Conservation (phyloP, 2,888 invertebrate species). For the Taphrorychus bicolor region DNA sequence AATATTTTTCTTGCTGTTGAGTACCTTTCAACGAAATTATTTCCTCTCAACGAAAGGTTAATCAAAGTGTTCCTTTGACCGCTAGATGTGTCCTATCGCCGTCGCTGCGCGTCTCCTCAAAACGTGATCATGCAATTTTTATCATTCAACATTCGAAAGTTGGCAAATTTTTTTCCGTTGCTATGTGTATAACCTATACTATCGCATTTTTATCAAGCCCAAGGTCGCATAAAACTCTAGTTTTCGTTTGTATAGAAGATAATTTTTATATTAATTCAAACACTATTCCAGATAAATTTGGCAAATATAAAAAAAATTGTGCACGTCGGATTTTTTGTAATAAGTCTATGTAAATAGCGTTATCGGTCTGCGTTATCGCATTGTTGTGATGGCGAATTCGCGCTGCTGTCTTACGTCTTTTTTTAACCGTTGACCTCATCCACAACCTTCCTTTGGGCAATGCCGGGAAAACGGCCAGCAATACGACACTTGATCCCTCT, state of each 20-base stretch:
- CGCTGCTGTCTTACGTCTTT: background rate
- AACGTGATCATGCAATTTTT: conserved; percentile 41
- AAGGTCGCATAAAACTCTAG: conserved; percentile 41
- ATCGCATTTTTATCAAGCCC: conserved; percentile 40
- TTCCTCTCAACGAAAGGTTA: too few relatives aligned
- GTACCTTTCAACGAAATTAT: too few relatives aligned
- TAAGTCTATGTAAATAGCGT: conserved; percentile 9
- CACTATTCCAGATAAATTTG: conserved; percentile 37
- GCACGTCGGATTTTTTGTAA: conserved; percentile 23
- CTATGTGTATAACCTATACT: conserved; percentile 37
- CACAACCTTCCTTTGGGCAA: background rate
- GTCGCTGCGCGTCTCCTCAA: conserved; percentile 28
- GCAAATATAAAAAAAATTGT: conserved; percentile 31
- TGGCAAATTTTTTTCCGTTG: conserved; percentile 37
- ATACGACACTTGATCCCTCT: background rate
- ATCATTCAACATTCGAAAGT: conserved; percentile 37
- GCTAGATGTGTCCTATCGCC: background rate
- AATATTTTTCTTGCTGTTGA: too few relatives aligned
- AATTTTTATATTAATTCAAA: conserved; percentile 42
- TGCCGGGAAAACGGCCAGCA: background rate
- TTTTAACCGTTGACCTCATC: background rate
- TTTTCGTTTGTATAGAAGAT: conserved; percentile 42
- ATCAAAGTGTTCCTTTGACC: background rate
- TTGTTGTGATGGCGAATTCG: background rate
- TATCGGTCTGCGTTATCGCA: conserved; percentile 1